These are phyloP conservation scores for Macrobrachium rosenbergii DNA, from an alignment of 1,140 invertebrate genomes.

Conservation along the genomic window DNA sequence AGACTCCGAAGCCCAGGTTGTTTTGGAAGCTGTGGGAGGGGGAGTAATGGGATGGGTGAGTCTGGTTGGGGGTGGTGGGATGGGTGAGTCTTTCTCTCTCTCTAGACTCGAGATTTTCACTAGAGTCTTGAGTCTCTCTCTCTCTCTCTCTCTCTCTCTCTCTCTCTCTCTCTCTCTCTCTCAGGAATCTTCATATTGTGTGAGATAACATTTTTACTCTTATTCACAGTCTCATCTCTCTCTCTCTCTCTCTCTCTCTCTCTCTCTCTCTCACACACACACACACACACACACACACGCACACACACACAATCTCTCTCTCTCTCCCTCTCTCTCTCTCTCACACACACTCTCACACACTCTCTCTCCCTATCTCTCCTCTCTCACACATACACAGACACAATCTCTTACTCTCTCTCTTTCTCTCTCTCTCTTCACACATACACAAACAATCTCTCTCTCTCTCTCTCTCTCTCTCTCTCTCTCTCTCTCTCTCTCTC, in stretches of 20 bases:
- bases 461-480: constrained; percentile 20
- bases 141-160: no score
- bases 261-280: no score
- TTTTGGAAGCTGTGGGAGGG: constrained; percentile 78
- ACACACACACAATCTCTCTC: not conserved
- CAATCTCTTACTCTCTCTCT: not conserved
- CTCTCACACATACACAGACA: not conserved
- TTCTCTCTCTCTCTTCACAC: constrained; percentile 5
- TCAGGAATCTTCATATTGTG: no score
- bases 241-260: no score
- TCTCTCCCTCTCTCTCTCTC: not conserved
- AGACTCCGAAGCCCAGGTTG: constrained; percentile 91
- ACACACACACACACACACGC: no score
- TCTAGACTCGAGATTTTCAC: no score
- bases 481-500: constrained; percentile 17
- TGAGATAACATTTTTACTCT: no score
- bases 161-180: no score
- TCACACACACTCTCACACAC: not conserved
- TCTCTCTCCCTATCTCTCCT: not conserved
- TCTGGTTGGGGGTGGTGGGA: no score
- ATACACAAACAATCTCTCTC: not conserved
- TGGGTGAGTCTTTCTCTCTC: not conserved
- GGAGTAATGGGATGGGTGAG: constrained; percentile 65
- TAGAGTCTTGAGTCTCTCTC: no score
- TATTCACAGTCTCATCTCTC: no score